Evolutionary conservation across 1,140 invertebrate species (phyloP).

Genomic region (Bombus vancouverensis): DNA sequence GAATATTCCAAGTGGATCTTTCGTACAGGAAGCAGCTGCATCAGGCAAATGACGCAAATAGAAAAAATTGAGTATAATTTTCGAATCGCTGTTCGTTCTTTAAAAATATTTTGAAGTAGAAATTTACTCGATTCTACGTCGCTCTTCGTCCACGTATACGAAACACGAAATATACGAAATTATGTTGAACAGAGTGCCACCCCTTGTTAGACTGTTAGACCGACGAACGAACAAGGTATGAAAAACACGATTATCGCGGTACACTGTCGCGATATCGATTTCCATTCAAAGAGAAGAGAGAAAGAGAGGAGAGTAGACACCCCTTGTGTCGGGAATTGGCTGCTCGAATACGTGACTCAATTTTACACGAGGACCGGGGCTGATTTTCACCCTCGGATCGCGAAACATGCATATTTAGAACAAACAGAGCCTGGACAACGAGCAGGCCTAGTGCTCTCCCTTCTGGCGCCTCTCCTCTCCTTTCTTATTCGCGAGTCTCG

Average conservation of each 20-base stretch:
- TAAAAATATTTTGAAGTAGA: too few relatives aligned
- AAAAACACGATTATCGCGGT: neutral
- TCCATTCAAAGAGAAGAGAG: neutral
- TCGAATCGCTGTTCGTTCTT: too few relatives aligned
- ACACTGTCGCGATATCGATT: conserved; percentile 24
- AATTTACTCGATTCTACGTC: too few relatives aligned
- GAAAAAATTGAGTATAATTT: neutral
- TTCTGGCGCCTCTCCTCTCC: neutral
- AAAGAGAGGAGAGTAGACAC: neutral
- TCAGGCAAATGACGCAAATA: neutral
- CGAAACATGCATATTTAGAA: conserved; percentile 59
- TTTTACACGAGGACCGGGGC: conserved; percentile 34
- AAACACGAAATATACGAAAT: neutral
- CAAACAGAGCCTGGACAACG: conserved; percentile 34
- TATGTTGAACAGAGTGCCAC: neutral
- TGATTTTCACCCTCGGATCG: conserved; percentile 32
- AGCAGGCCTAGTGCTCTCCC: too few relatives aligned
- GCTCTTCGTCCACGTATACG: too few relatives aligned
- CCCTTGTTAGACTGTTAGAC: neutral
- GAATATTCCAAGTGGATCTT: neutral
- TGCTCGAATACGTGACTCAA: conserved; percentile 56
- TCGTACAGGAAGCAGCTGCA: neutral
- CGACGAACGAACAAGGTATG: neutral
- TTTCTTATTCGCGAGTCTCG: conserved; percentile 33
- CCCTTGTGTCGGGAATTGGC: conserved; percentile 9